Evolutionary conservation across 2,113 vertebrate species (phyloP).

Genomic region (Odontesthes bonariensis): DNA sequence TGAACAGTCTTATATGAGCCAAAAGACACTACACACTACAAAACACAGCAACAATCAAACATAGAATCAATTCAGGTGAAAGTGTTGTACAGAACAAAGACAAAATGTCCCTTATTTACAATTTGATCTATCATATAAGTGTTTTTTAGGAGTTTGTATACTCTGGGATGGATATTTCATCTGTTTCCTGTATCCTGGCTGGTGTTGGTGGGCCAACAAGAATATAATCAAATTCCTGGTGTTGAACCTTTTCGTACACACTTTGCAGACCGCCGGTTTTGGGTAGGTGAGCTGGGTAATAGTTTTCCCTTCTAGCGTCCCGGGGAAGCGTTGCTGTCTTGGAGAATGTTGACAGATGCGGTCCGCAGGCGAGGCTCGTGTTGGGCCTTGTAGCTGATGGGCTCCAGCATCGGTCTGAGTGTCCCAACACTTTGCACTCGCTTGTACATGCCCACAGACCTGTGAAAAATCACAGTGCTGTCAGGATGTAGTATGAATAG

Average conservation of each 20-base stretch:
- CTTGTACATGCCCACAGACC: slow-evolving; percentile 97
- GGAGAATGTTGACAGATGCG: slow-evolving; percentile 89
- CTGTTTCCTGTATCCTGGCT: slow-evolving; percentile 90
- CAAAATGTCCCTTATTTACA: slow-evolving; percentile 26
- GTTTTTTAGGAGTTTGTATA: slow-evolving; percentile 85
- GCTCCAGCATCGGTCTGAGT: slow-evolving; percentile 98
- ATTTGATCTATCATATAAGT: slow-evolving; percentile 54
- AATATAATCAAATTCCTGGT: slow-evolving; percentile 92
- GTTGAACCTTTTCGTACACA: slow-evolving; percentile 93
- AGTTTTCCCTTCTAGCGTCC: slow-evolving; percentile 90
- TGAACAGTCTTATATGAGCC: slow-evolving; percentile 80
- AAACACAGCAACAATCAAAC: slow-evolving; percentile 74
- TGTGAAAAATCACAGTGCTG: slow-evolving; percentile 61
- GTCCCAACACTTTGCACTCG: slow-evolving; percentile 95
- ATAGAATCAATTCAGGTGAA: slow-evolving; percentile 59
- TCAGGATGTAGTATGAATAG: slow-evolving; percentile 26
- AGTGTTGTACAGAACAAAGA: slow-evolving; percentile 73
- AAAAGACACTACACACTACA: slow-evolving; percentile 73
- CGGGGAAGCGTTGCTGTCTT: slow-evolving; percentile 92
- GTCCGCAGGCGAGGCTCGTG: slow-evolving; percentile 81
- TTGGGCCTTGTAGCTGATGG: slow-evolving; percentile 88
- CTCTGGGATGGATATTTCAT: slow-evolving; percentile 90
- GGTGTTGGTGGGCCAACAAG: slow-evolving; percentile 90
- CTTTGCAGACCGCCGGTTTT: slow-evolving; percentile 93
- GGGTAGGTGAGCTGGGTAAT: slow-evolving; percentile 89